Evolutionary conservation across 2,888 invertebrate species (phyloP).

Genomic region (Geophilus truncorum): DNA sequence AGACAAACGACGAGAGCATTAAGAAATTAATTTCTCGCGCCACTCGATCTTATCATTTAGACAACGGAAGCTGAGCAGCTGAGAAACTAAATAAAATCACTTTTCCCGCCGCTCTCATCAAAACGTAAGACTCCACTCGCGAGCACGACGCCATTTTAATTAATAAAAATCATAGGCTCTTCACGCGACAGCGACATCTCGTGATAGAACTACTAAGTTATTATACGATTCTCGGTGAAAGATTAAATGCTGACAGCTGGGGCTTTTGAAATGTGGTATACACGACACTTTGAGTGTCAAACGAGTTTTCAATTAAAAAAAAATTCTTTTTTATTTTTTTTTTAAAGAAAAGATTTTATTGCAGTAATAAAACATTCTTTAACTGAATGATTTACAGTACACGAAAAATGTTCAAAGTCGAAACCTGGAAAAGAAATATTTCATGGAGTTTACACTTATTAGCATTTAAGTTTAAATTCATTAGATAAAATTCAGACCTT

Average conservation of each 20-base stretch:
- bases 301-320: background rate
- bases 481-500: background rate
- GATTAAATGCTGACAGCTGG: background rate
- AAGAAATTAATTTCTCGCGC: slow-evolving; percentile 33
- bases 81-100: background rate
- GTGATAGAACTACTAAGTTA: background rate
- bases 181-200: background rate
- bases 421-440: background rate
- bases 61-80: slow-evolving; percentile 4
- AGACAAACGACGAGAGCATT: slow-evolving; percentile 34
- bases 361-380: background rate
- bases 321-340: background rate
- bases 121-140: background rate
- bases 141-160: slow-evolving; percentile 8
- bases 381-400: background rate
- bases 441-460: background rate
- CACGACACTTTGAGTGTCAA: background rate
- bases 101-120: background rate
- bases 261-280: background rate
- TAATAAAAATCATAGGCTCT: background rate
- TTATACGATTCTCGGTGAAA: background rate
- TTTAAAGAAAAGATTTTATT: background rate
- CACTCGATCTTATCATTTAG: slow-evolving; percentile 28
- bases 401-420: background rate
- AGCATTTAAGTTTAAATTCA: background rate